A percentile compares a stretch with the other conserved stretches of the same genome.
phyloP scores from a whole-genome alignment of 1,140 invertebrate species.

The Adelges cooleyi region DNA sequence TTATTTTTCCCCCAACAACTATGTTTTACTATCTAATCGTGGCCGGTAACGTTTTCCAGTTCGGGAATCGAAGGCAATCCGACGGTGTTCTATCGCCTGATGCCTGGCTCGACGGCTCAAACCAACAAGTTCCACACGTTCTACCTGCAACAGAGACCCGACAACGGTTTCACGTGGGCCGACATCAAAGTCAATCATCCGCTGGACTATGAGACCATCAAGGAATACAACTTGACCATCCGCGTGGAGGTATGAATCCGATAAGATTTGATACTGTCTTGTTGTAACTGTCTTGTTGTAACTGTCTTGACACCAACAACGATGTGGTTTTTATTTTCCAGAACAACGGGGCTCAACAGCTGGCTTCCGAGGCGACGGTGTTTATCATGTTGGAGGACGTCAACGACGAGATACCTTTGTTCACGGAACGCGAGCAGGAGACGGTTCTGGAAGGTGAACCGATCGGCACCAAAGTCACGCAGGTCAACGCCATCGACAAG shows the following conservation, averaged over 20 bases:
- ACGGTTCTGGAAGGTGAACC: constrained; percentile 88
- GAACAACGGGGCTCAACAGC: constrained; percentile 91
- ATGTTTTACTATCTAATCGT: neutral
- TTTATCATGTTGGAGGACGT: constrained; percentile 90
- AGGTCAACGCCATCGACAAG: constrained; percentile 91
- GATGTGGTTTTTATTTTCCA: constrained; percentile 38
- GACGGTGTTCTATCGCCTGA: constrained; percentile 85
- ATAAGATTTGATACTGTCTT: neutral
- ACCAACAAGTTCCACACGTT: constrained; percentile 93
- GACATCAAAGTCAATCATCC: constrained; percentile 94
- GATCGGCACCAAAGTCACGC: constrained; percentile 85
- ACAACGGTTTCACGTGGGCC: constrained; percentile 82
- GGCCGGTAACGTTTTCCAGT: constrained; percentile 42
- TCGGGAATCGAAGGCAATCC: constrained; percentile 92
- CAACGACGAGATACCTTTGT: constrained; percentile 91
- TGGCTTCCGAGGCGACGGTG: constrained; percentile 86
- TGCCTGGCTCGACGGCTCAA: constrained; percentile 87
- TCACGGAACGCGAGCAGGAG: constrained; percentile 87
- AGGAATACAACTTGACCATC: constrained; percentile 91
- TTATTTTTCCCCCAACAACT: constrained; percentile 15
- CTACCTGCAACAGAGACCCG: constrained; percentile 82
- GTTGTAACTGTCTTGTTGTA: too few species aligned
- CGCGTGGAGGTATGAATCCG: constrained; percentile 70
- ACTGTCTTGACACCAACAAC: too few species aligned
- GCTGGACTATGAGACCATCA: constrained; percentile 86